Percentiles rank a stretch among this genome's conserved stretches.
These are phyloP conservation scores for Menidia beryllina DNA, from an alignment of 2,113 vertebrate genomes.

Conservation along the genomic window DNA sequence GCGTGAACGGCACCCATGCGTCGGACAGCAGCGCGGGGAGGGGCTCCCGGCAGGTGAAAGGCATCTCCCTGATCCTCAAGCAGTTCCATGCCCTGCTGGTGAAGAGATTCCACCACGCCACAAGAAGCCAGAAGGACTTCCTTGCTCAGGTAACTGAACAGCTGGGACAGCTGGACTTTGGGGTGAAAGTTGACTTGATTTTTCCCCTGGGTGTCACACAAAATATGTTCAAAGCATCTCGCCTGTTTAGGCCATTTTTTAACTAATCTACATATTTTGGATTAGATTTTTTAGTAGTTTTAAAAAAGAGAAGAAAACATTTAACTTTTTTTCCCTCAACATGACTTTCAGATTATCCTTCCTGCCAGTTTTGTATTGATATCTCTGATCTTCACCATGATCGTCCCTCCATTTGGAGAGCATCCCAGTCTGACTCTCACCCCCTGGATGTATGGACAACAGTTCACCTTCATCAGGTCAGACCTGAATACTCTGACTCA, in stretches of 20 bases:
- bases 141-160: conserved; percentile 94
- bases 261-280: too few species aligned
- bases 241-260: too few species aligned
- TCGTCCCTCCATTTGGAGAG: conserved; percentile 95
- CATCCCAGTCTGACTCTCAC: conserved; percentile 91
- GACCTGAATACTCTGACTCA: neutral
- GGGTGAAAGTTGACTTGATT: neutral
- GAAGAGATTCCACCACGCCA: conserved; percentile 89
- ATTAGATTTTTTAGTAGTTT: too few species aligned
- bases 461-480: conserved; percentile 95
- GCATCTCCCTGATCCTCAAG: conserved; percentile 82
- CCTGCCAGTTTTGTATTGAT: conserved; percentile 92
- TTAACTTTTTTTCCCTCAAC: neutral
- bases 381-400: conserved; percentile 88
- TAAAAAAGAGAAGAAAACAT: too few species aligned
- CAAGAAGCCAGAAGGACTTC: conserved; percentile 91
- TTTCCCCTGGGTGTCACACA: too few species aligned
- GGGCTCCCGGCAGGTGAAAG: conserved; percentile 85
- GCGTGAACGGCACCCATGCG: conserved; percentile 39
- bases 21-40: conserved; percentile 73
- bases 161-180: too few species aligned
- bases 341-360: conserved; percentile 86
- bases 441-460: conserved; percentile 96
- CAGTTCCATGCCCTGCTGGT: conserved; percentile 91
- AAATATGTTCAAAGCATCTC: too few species aligned